Conservation (phyloP, 2,888 invertebrate species). For the Dromius quadrimaculatus region DNA sequence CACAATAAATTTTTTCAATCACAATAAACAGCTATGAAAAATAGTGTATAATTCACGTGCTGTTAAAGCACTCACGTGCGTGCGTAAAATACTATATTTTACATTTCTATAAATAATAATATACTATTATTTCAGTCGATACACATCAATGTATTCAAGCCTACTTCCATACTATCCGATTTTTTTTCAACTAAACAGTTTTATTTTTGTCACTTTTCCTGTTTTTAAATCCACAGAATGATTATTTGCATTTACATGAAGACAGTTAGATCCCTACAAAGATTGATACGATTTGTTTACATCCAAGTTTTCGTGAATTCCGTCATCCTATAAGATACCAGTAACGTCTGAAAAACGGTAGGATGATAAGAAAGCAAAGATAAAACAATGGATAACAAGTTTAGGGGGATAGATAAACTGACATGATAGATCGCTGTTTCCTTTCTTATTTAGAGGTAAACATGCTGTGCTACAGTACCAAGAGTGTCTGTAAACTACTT, state of each 20-base stretch:
- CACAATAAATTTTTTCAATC: too few relatives aligned
- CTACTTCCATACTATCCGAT: too few relatives aligned
- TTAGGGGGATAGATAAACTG: slow-evolving; percentile 12
- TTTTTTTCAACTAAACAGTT: too few relatives aligned
- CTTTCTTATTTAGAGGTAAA: slow-evolving; percentile 10
- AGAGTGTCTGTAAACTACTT: slow-evolving; percentile 15
- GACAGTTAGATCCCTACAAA: background rate
- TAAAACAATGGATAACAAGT: slow-evolving; percentile 16
- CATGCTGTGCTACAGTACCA: slow-evolving; percentile 17
- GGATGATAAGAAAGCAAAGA: slow-evolving; percentile 1
- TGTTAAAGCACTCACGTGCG: too few relatives aligned
- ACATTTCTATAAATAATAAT: too few relatives aligned
- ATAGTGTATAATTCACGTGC: too few relatives aligned
- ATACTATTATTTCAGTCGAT: too few relatives aligned
- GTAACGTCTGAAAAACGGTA: slow-evolving; percentile 6
- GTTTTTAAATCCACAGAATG: too few relatives aligned
- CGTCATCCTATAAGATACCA: slow-evolving; percentile 15
- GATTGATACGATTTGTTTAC: slow-evolving; percentile 27
- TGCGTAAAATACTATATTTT: too few relatives aligned
- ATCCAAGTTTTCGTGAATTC: slow-evolving; percentile 7
- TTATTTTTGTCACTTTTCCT: too few relatives aligned
- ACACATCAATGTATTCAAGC: too few relatives aligned
- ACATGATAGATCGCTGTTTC: slow-evolving; percentile 3
- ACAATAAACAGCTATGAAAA: too few relatives aligned
- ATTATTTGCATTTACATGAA: slow-evolving; percentile 15